A percentile compares a stretch with the other conserved stretches of the same genome.
Conservation (phyloP, 1,140 invertebrate genomes). For the Eumeta japonica region DNA sequence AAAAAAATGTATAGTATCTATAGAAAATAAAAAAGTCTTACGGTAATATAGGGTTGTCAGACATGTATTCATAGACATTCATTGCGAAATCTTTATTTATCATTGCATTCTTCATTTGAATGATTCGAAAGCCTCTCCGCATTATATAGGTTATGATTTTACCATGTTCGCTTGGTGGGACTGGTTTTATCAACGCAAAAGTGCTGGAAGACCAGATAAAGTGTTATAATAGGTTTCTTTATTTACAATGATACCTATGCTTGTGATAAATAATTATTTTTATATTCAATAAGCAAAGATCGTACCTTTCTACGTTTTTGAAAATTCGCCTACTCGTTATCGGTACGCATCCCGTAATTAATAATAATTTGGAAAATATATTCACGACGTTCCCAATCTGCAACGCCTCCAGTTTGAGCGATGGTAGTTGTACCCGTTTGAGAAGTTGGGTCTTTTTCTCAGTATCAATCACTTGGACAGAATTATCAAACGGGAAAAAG, state of each 20-base stretch:
- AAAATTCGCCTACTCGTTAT: slow-evolving; percentile 32
- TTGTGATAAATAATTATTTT: too few species aligned
- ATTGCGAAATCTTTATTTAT: slow-evolving; percentile 42
- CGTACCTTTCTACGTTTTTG: slow-evolving; percentile 39
- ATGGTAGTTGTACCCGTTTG: slow-evolving; percentile 30
- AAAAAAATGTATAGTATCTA: too few species aligned
- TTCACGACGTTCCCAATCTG: slow-evolving; percentile 48
- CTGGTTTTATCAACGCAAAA: slow-evolving; percentile 44
- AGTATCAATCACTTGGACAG: slow-evolving; percentile 39
- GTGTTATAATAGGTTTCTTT: background rate
- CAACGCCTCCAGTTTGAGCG: slow-evolving; percentile 35
- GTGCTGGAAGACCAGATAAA: slow-evolving; percentile 26
- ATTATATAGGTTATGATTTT: slow-evolving; percentile 47
- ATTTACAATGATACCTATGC: background rate
- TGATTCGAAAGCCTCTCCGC: slow-evolving; percentile 46
- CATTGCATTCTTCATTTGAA: slow-evolving; percentile 46
- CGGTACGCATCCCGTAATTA: slow-evolving; percentile 37
- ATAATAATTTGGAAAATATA: slow-evolving; percentile 39
- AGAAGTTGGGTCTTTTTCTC: slow-evolving; percentile 34
- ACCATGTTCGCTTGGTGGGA: slow-evolving; percentile 19
- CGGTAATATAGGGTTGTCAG: slow-evolving; percentile 36
- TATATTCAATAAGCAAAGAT: too few species aligned
- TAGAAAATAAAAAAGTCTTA: slow-evolving; percentile 19
- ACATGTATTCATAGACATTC: slow-evolving; percentile 27
- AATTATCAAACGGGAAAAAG: slow-evolving; percentile 47